These are phyloP conservation scores for Rhombomys opimus DNA, from an alignment of 2,113 vertebrate genomes.

Conservation along the genomic window DNA sequence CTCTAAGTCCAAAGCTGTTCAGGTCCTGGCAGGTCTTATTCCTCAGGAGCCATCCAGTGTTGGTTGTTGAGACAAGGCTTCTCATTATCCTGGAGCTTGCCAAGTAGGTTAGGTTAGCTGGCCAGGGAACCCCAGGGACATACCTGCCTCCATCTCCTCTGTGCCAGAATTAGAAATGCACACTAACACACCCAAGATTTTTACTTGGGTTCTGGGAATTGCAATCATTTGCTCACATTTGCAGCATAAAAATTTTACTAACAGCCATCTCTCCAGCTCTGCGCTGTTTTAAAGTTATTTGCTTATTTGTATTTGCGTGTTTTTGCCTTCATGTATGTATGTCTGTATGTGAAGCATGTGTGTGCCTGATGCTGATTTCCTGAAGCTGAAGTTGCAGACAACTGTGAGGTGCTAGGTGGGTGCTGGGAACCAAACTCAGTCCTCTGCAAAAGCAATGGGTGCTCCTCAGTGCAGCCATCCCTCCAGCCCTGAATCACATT, in stretches of 20 bases:
- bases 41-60: neutral
- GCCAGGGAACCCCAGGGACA: neutral
- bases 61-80: neutral
- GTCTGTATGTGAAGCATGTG: neutral
- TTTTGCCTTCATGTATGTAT: too few species aligned
- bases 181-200: neutral
- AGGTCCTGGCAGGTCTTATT: neutral
- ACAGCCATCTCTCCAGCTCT: neutral
- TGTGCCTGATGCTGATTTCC: neutral
- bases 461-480: neutral
- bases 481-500: neutral
- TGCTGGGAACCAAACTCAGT: neutral
- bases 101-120: neutral
- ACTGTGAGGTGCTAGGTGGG: neutral
- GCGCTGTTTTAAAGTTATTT: neutral
- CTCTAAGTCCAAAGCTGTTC: neutral
- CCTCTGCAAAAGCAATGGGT: neutral
- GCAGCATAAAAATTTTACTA: neutral
- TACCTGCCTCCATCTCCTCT: neutral
- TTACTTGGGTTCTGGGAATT: neutral
- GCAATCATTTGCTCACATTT: neutral
- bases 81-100: neutral
- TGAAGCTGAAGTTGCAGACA: neutral
- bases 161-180: neutral
- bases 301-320: neutral